phyloP scores from a whole-genome alignment of 2,888 invertebrate genomes.

The Cheilosia urbana region DNA sequence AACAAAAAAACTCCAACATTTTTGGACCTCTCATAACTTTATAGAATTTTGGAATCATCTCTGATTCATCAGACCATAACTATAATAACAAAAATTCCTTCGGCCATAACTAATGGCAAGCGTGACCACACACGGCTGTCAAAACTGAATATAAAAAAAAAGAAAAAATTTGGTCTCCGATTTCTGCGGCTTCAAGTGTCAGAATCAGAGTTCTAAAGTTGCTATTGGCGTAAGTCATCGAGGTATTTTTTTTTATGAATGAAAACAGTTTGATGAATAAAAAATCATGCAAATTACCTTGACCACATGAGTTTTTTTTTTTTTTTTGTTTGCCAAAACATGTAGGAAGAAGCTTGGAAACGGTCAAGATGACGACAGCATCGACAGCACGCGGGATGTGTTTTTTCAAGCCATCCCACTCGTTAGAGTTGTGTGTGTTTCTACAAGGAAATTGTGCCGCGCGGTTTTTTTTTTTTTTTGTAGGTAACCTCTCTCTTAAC shows the following conservation, averaged over 20 bases:
- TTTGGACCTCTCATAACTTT: conserved; percentile 44
- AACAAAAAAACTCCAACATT: conserved; percentile 1
- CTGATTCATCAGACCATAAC: conserved; percentile 58
- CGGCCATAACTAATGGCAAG: conserved; percentile 42
- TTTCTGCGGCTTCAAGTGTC: conserved; percentile 37
- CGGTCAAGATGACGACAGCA: conserved; percentile 60
- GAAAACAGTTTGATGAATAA: conserved; percentile 72
- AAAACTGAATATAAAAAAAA: conserved; percentile 40
- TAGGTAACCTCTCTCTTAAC: neutral
- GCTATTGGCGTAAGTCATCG: neutral
- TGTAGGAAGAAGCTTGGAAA: conserved; percentile 61
- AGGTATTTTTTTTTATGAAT: conserved; percentile 58
- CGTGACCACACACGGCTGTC: conserved; percentile 52
- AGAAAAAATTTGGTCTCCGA: conserved; percentile 31
- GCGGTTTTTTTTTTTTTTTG: neutral
- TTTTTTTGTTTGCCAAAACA: conserved; percentile 24
- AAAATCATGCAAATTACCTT: conserved; percentile 65
- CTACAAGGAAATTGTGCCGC: neutral
- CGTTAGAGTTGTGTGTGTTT: conserved; percentile 9
- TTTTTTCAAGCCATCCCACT: conserved; percentile 51
- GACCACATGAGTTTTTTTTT: conserved; percentile 35
- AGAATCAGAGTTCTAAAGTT: conserved; percentile 32
- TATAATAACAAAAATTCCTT: neutral
- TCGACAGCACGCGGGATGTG: conserved; percentile 9
- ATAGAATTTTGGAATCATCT: conserved; percentile 21